Conservation (phyloP, 2,888 invertebrate species). For the Liodrosophila aerea region DNA sequence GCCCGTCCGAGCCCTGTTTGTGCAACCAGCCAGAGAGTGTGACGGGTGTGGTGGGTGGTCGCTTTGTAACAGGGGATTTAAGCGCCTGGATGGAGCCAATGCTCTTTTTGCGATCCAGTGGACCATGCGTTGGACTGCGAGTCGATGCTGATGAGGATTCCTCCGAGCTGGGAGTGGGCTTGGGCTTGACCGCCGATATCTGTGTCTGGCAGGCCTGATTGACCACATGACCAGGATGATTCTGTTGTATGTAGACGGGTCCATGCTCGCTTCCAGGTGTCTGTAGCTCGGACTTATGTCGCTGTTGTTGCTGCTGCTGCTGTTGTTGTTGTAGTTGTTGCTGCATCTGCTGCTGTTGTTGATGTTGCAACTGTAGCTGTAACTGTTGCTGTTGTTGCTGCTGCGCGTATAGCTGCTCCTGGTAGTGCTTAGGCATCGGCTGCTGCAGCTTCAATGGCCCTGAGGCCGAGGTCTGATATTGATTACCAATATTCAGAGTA, state of each 20-base stretch:
- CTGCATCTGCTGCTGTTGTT: slow-evolving; percentile 56
- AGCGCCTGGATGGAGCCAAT: slow-evolving; percentile 85
- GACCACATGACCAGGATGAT: slow-evolving; percentile 82
- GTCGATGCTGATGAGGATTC: slow-evolving; percentile 76
- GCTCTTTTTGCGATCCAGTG: slow-evolving; percentile 82
- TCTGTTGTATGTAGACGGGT: slow-evolving; percentile 82
- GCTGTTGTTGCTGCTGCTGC: slow-evolving; percentile 75
- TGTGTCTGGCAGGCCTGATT: slow-evolving; percentile 83
- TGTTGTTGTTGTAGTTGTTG: slow-evolving; percentile 66
- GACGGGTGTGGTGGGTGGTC: slow-evolving; percentile 92
- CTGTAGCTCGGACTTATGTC: slow-evolving; percentile 70
- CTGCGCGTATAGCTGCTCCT: slow-evolving; percentile 66
- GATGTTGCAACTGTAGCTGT: slow-evolving; percentile 64
- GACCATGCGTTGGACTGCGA: slow-evolving; percentile 78
- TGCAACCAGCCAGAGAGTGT: slow-evolving; percentile 94
- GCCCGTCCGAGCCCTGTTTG: slow-evolving; percentile 95
- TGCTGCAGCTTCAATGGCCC: slow-evolving; percentile 80
- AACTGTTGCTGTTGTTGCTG: slow-evolving; percentile 61
- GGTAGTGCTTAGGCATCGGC: slow-evolving; percentile 67
- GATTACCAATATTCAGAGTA: slow-evolving; percentile 80
- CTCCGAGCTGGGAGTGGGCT: slow-evolving; percentile 80
- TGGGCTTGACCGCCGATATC: slow-evolving; percentile 78
- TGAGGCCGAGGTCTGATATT: slow-evolving; percentile 81
- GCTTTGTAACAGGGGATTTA: slow-evolving; percentile 91
- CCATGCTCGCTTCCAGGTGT: slow-evolving; percentile 81